These are phyloP conservation scores for Alouatta palliata DNA, from an alignment of 2,113 vertebrate species.

Conservation along the genomic window DNA sequence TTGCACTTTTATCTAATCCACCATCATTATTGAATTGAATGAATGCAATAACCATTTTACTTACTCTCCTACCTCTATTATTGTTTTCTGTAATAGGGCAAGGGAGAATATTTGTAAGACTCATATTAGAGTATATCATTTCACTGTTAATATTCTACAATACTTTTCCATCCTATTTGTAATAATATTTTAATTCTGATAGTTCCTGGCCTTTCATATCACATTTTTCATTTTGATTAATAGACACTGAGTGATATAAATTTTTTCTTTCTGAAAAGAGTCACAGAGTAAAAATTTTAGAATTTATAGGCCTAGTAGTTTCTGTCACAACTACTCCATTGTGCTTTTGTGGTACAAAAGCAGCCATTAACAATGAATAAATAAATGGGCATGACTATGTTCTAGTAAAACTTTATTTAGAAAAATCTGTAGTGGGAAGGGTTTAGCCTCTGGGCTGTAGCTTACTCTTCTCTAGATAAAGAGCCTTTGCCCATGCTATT, in stretches of 20 bases:
- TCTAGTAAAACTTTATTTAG: background rate
- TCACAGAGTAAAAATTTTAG: background rate
- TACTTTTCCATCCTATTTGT: background rate
- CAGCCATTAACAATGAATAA: background rate
- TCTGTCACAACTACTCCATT: background rate
- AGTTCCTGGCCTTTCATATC: background rate
- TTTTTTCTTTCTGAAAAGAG: background rate
- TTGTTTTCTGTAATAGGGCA: background rate
- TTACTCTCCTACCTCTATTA: background rate
- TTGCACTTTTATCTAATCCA: background rate
- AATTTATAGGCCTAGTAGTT: background rate
- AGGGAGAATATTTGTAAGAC: background rate
- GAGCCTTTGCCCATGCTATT: background rate
- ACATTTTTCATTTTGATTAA: background rate
- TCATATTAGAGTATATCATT: background rate
- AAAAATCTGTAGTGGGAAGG: background rate
- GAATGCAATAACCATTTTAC: background rate
- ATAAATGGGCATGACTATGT: background rate
- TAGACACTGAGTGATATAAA: background rate
- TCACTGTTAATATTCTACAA: background rate
- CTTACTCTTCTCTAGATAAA: background rate
- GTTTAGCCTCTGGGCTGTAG: background rate
- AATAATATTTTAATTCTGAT: background rate
- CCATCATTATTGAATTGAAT: background rate
- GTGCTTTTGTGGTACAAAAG: background rate